Conservation (phyloP, 1,140 invertebrate species). For the Pseudachorutes palmiensis region DNA sequence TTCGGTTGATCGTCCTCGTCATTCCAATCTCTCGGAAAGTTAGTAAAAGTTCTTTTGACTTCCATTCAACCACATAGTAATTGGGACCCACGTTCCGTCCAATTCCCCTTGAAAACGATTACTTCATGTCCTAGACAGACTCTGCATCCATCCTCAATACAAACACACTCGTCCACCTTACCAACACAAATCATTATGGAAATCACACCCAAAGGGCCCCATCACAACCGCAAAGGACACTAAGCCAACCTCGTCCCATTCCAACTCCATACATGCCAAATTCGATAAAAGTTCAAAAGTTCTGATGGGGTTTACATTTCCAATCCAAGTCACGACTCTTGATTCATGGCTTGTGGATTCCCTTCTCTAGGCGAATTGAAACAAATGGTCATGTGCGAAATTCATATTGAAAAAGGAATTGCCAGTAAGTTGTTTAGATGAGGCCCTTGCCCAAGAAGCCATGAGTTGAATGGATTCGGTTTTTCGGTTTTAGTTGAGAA, state of each 20-base stretch:
- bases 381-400: too few species aligned
- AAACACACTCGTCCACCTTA: background rate
- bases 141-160: too few species aligned
- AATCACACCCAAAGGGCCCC: background rate
- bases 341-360: too few species aligned
- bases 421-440: too few species aligned
- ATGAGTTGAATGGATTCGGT: background rate
- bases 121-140: background rate
- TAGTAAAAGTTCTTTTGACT: slow-evolving; percentile 35
- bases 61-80: slow-evolving; percentile 37
- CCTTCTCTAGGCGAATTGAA: too few species aligned
- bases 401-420: too few species aligned
- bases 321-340: too few species aligned
- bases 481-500: background rate
- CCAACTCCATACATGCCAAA: too few species aligned
- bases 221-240: background rate
- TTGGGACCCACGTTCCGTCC: slow-evolving; percentile 34
- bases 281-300: too few species aligned
- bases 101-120: slow-evolving; percentile 13
- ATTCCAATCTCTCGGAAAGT: background rate
- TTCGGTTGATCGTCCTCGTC: background rate
- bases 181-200: slow-evolving; percentile 7
- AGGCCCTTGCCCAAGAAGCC: too few species aligned
- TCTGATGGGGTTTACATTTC: too few species aligned
- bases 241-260: too few species aligned